Conservation (phyloP, 1,140 invertebrate genomes). For the Pachypsylla venusta region DNA sequence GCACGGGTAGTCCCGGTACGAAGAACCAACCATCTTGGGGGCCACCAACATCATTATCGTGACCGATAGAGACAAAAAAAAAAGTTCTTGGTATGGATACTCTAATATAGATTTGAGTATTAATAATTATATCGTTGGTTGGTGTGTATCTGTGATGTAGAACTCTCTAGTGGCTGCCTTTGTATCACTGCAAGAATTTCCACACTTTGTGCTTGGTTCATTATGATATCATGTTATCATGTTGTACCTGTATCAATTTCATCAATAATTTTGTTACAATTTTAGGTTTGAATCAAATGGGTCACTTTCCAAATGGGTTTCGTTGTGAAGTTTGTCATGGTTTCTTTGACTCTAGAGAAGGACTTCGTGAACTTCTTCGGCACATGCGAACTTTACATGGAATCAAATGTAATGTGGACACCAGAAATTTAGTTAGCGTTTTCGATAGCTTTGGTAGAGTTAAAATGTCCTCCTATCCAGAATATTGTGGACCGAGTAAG, state of each 20-base stretch:
- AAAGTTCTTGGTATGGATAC: no score
- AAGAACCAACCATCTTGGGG: no score
- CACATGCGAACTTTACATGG: constrained; percentile 17
- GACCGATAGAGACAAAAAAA: no score
- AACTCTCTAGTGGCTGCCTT: no score
- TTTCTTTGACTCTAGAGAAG: constrained; percentile 15
- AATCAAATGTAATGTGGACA: constrained; percentile 14
- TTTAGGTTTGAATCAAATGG: constrained; percentile 8
- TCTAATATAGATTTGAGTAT: no score
- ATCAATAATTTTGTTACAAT: constrained; percentile 3
- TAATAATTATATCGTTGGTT: no score
- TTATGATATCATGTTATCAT: no score
- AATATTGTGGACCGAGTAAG: constrained; percentile 7
- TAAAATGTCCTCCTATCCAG: background rate
- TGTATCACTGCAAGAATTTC: no score
- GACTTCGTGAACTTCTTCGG: background rate
- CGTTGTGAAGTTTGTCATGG: constrained; percentile 17
- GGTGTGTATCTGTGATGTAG: no score
- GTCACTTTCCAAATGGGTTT: background rate
- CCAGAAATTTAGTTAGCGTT: background rate
- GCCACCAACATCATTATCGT: no score
- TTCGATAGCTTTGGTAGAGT: background rate
- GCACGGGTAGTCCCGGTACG: no score
- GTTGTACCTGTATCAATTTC: constrained; percentile 9
- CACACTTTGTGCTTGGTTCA: no score